These are phyloP conservation scores for Pseudolaguvia tuberculata DNA, from an alignment of 2,113 vertebrate species.

Conservation along the genomic window DNA sequence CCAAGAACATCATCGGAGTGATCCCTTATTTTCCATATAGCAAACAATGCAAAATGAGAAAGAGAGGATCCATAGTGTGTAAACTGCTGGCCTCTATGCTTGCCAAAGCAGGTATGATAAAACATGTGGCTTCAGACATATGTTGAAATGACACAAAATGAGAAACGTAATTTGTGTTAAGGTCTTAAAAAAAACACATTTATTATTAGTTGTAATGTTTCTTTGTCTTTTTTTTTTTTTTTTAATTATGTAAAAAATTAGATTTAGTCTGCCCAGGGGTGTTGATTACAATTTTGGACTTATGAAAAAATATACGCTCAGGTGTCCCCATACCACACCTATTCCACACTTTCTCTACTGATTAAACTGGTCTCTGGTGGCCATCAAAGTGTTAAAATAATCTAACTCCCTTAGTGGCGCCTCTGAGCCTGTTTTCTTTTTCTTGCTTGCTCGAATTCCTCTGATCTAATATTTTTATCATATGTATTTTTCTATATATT, in stretches of 20 bases:
- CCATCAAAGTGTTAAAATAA: too few relatives aligned
- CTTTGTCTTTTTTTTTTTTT: background rate
- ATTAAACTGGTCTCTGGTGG: too few relatives aligned
- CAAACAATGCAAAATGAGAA: conserved; percentile 99
- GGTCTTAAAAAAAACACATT: too few relatives aligned
- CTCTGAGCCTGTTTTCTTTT: too few relatives aligned
- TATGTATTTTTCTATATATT: background rate
- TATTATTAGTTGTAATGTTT: background rate
- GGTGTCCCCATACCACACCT: too few relatives aligned
- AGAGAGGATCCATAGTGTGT: conserved; percentile 95
- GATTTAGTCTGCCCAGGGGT: background rate
- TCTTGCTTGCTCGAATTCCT: too few relatives aligned
- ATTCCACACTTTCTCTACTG: too few relatives aligned
- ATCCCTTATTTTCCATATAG: conserved; percentile 99
- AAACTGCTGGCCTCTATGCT: conserved; percentile 96
- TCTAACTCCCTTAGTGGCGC: too few relatives aligned
- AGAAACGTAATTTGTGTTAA: background rate
- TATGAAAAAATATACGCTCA: too few relatives aligned
- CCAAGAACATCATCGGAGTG: conserved; percentile 94
- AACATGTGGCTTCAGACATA: background rate
- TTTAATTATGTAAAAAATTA: background rate
- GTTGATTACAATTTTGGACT: too few relatives aligned
- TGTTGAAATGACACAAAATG: background rate
- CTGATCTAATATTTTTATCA: too few relatives aligned
- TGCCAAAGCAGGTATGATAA: conserved; percentile 82